phyloP scores from a whole-genome alignment of 2,797 vertebrate genomes.

The Ateles fusciceps region DNA sequence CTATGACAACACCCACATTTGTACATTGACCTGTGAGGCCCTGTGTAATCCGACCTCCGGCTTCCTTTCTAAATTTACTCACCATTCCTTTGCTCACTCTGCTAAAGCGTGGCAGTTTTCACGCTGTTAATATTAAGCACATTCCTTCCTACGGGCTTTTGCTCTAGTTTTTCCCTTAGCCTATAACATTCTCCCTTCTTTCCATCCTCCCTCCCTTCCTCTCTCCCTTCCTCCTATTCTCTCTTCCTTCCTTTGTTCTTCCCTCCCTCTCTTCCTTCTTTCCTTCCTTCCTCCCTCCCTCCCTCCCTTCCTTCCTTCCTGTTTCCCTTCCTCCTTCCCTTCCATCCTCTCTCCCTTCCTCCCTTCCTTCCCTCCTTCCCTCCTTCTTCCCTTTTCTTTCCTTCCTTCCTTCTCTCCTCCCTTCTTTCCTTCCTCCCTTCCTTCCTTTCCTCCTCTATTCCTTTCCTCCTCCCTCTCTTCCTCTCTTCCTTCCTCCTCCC shows the following conservation, averaged over 20 bases:
- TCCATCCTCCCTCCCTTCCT: background rate
- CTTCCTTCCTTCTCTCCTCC: accelerated
- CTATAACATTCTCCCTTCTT: background rate
- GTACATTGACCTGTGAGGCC: background rate
- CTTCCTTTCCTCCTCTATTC: accelerated
- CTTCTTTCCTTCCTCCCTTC: accelerated
- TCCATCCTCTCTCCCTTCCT: background rate
- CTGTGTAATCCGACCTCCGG: background rate
- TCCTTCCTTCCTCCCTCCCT: accelerated
- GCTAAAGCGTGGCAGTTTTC: background rate
- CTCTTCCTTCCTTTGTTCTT: background rate
- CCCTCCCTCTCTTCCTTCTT: background rate
- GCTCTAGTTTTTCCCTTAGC: background rate
- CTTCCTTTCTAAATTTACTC: background rate
- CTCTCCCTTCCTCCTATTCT: accelerated
- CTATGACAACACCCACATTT: background rate
- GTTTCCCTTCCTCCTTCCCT: accelerated
- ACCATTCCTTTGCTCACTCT: background rate
- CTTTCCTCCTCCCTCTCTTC: accelerated
- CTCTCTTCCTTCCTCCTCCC: no score
- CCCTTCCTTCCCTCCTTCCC: accelerated
- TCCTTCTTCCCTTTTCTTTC: accelerated
- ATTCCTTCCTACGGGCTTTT: background rate
- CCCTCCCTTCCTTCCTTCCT: accelerated
- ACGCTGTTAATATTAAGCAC: background rate